Base-by-base conservation (phyloP, 2,888 invertebrate species). In the Mythimna impura region DNA sequence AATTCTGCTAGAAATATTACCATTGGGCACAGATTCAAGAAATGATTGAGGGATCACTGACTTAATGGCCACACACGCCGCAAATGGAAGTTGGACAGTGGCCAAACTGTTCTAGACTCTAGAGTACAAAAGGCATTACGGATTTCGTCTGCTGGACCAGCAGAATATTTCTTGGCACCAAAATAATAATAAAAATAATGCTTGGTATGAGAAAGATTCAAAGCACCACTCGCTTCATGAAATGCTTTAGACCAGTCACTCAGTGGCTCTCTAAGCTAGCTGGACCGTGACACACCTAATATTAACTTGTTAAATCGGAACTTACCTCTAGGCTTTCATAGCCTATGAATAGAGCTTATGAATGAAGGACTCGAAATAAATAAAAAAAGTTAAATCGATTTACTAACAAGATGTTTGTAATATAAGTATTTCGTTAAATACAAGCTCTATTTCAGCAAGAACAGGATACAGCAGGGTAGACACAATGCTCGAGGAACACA, bases 21-120 rank as follows among this genome's bases (percentile, higher is more conserved):
- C 10, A 63, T 14, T 76, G 66, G 82, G 78, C 66, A 71, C 36
- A 71, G 55, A 20, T 60, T 79, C 78, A 79, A 77, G 22, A 66
- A 54, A 71, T 79, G 63, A 77, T 77, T 65, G 78, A 67, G 9
- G 55, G 55, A 50, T 69, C 55, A 57, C 58, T 30, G 12, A 47
- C 52, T 9, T 64, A 78, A 76, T 76, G 60, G 55, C 52, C 22
- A 67, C 60, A 66, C 47, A 61, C 25, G 34, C 14, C 9, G 36
- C 17, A 9, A 64, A 71, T 67, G 43, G 60, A 47, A 30, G 12
- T 77, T 79, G 78, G 82, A 61, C 12, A 14, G 8, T 10, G 10
- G 50, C 78, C 78, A 79, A 52, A 76, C 4, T 25, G 6, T 43
- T 47, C 43, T 43, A 64, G 64, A 65, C 10, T 52, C 54, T 12